Percentiles rank a stretch among this genome's conserved stretches.
Conservation (phyloP, 2,113 vertebrate genomes). For the Colaptes auratus region DNA sequence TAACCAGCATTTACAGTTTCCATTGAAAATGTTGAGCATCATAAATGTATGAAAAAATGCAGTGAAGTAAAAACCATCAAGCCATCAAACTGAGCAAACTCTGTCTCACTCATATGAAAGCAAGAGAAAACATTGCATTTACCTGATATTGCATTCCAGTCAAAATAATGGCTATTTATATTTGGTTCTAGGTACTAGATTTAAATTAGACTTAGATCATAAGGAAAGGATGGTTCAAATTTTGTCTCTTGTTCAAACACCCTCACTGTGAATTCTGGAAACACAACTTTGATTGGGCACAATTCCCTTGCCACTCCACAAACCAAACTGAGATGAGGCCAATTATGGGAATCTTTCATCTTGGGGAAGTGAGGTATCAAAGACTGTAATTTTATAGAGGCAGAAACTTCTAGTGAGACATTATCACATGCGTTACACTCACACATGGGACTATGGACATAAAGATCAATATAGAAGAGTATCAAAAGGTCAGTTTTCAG, state of each 20-base stretch:
- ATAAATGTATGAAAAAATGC: background rate
- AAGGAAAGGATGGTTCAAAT: background rate
- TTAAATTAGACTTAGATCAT: background rate
- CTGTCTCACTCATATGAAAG: background rate
- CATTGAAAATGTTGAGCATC: background rate
- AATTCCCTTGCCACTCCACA: background rate
- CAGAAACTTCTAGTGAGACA: background rate
- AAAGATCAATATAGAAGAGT: background rate
- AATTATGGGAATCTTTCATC: background rate
- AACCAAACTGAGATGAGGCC: background rate
- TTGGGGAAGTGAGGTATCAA: background rate
- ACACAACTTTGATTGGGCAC: background rate
- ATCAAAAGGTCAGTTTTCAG: conserved; percentile 12
- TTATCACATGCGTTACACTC: background rate
- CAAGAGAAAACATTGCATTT: background rate
- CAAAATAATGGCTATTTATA: background rate
- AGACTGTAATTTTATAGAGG: background rate
- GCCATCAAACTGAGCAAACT: background rate
- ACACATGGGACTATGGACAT: background rate
- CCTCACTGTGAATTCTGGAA: background rate
- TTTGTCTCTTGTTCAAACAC: background rate
- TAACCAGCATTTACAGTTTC: background rate
- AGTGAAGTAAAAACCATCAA: background rate
- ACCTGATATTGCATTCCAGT: background rate
- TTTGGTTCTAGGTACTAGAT: background rate